Base-by-base conservation (phyloP, 2,113 vertebrate species). In the Scophthalmus maximus region DNA sequence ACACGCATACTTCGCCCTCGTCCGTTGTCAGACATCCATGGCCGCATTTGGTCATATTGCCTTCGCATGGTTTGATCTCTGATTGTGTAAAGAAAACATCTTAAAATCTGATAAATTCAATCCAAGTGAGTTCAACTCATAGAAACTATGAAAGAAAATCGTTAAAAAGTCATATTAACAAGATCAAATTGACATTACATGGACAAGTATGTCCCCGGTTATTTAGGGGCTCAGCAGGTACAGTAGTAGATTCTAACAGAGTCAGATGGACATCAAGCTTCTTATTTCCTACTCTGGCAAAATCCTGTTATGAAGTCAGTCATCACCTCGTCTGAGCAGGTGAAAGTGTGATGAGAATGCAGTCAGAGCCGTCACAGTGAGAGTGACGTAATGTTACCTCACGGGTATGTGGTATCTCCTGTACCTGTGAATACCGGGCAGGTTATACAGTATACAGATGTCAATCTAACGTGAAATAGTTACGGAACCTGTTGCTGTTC, bases 41-140 rank as follows among this genome's bases (percentile, higher is more conserved):
- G 57, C 95, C 94, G 64, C 97, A 99, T 22, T 78, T 62, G 0
- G 87, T 92, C 23, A 68, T 0, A 0, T 94, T 94, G 40, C 69
- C 90, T 61, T 86, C 75, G 70, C 97, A 99, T 20, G 89, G 87
- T 76, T 87, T 74, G 8, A 95, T 77, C 85, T 97, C 97, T 98
- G 84, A 25, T 53, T 57, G 79, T 52, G 20, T 51, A 85, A 61
- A 85, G 14, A 44, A 63, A 44, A 63, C n/a, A 11, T 75, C 3
- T 68, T 51, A 6, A 49, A 46, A 30, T 10, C 0, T 25, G 14
- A n/a, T 46, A 1, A 4, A 42, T 30, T 55, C 15, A 18, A 34
- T 22, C 8, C 5, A 1, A 32, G 8, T 10, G 6, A 53, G 15
- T 51, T n/a, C 12, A 52, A 38, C 5, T 22, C 5, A 34, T 6